phyloP scores from a whole-genome alignment of 2,113 vertebrate genomes.

The Melozone crissalis region DNA sequence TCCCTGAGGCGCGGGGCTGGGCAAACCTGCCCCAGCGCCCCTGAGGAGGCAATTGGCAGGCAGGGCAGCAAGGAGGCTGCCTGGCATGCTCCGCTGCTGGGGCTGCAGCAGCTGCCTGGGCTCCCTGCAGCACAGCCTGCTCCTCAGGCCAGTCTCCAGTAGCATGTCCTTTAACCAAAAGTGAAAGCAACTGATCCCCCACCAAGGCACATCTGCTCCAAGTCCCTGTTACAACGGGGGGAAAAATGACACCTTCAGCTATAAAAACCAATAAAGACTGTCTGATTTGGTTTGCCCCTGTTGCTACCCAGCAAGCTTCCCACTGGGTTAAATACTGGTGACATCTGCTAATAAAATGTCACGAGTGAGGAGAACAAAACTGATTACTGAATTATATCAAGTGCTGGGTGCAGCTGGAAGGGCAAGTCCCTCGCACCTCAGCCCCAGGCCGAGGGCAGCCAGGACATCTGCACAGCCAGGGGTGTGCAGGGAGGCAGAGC shows the following conservation, averaged over 20 bases:
- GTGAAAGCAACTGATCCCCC: slow-evolving; percentile 45
- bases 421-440: neutral
- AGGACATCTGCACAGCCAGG: neutral
- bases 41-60: neutral
- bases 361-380: slow-evolving; percentile 33
- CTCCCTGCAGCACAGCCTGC: neutral
- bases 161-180: slow-evolving; percentile 21
- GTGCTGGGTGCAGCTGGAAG: neutral
- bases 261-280: slow-evolving; percentile 76
- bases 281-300: slow-evolving; percentile 72
- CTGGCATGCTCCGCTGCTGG: neutral
- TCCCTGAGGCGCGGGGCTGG: accelerated
- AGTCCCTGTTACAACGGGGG: slow-evolving; percentile 74
- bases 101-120: neutral
- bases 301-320: slow-evolving; percentile 62
- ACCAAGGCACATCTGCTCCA: slow-evolving; percentile 77
- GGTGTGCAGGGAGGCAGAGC: too few relatives aligned
- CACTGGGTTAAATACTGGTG: slow-evolving; percentile 71
- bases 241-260: slow-evolving; percentile 67
- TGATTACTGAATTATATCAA: neutral
- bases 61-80: neutral
- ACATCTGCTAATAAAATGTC: slow-evolving; percentile 68
- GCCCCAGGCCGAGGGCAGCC: neutral
- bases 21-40: accelerated
- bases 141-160: slow-evolving; percentile 5